These are phyloP conservation scores for Todus mexicanus DNA, from an alignment of 2,797 vertebrate genomes.

Conservation along the genomic window DNA sequence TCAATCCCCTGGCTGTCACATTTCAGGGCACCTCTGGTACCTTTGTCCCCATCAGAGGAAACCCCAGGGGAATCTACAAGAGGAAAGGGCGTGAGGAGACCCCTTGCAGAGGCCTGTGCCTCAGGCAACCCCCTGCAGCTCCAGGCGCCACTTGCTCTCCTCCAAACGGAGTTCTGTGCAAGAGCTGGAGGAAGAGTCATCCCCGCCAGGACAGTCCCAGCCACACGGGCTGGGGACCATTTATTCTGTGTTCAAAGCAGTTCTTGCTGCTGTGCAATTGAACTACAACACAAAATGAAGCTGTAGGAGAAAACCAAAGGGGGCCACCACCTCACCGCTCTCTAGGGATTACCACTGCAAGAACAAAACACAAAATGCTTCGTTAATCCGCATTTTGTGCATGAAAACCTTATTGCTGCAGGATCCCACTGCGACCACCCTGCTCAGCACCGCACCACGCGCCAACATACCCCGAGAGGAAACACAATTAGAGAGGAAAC, in stretches of 20 bases:
- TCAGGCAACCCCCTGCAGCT: not conserved
- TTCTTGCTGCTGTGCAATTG: not conserved
- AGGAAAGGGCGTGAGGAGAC: not conserved
- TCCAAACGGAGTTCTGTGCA: fast-evolving
- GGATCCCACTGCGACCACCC: not conserved
- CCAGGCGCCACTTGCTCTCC: not conserved
- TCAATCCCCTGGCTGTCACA: not conserved
- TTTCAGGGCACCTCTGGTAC: not conserved
- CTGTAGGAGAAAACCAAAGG: not conserved
- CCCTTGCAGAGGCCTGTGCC: not conserved
- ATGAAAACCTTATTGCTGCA: not conserved
- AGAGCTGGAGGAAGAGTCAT: not conserved
- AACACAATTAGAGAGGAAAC: not conserved
- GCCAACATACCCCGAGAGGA: not conserved
- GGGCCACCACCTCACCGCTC: not conserved
- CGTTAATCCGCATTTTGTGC: not conserved
- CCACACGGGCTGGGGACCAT: not conserved
- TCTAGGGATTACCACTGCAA: not conserved
- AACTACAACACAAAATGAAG: not conserved
- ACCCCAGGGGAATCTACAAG: not conserved
- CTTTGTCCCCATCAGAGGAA: not conserved
- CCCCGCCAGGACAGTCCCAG: not conserved
- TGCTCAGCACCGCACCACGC: not conserved
- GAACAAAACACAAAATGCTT: not conserved
- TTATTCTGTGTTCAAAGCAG: not conserved